phyloP scores from a whole-genome alignment of 2,113 vertebrate species.

The Uria aalge region DNA sequence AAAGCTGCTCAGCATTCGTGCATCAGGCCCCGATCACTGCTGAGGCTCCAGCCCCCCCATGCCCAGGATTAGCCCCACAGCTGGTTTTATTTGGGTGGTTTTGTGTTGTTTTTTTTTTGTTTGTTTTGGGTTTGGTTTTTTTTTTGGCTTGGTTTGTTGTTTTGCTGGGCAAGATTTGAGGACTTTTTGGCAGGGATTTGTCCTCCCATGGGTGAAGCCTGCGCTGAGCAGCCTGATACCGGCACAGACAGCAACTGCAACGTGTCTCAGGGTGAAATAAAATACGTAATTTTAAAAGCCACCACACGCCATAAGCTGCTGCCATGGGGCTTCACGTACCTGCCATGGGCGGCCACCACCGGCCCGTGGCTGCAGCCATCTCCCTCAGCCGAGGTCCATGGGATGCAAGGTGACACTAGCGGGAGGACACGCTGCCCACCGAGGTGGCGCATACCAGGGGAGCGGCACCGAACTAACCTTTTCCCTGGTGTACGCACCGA shows the following conservation, averaged over 20 bases:
- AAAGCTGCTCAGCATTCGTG: neutral
- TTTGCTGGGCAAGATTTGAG: neutral
- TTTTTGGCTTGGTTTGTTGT: neutral
- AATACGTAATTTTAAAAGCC: neutral
- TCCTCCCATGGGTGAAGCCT: neutral
- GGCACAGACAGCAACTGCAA: neutral
- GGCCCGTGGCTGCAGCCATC: neutral
- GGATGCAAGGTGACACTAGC: neutral
- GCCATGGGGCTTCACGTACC: neutral
- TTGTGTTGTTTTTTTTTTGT: accelerated
- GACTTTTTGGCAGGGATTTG: neutral
- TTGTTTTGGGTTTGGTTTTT: too few relatives aligned
- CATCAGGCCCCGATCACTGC: neutral
- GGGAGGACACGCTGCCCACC: neutral
- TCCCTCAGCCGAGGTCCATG: accelerated
- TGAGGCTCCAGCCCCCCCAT: neutral
- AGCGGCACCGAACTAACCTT: neutral
- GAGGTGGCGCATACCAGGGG: neutral
- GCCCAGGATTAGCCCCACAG: neutral
- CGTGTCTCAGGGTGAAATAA: neutral
- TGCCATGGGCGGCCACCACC: neutral
- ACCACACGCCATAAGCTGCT: accelerated
- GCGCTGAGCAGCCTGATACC: neutral
- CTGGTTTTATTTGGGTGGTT: neutral
- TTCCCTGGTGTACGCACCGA: neutral